A percentile compares a stretch with the other conserved stretches of the same genome.
phyloP scores from a whole-genome alignment of 2,113 vertebrate genomes.

The Myanophis thanlyinensis region DNA sequence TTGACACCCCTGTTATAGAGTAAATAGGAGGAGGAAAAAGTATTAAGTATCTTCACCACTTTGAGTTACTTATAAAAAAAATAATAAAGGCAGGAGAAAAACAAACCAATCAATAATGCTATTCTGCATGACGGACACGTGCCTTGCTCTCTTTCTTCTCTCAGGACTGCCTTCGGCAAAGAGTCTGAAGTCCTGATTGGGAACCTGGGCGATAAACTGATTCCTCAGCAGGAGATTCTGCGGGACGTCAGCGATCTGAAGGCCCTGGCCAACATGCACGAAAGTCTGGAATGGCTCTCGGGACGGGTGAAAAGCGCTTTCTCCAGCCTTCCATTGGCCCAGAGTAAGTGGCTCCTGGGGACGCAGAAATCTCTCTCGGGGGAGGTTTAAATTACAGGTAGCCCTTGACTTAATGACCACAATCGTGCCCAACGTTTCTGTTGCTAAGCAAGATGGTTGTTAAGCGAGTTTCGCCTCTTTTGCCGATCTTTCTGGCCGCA shows the following conservation, averaged over 20 bases:
- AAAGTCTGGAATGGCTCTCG: slow-evolving; percentile 97
- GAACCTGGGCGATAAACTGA: slow-evolving; percentile 95
- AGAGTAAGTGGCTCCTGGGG: slow-evolving; percentile 73
- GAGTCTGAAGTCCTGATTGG: slow-evolving; percentile 97
- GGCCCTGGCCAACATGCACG: slow-evolving; percentile 94
- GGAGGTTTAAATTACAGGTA: too few relatives aligned
- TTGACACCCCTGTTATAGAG: too few relatives aligned
- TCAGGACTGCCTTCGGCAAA: slow-evolving; percentile 94
- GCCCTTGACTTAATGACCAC: too few relatives aligned
- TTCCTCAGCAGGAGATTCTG: slow-evolving; percentile 93
- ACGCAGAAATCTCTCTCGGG: neutral
- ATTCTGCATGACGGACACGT: neutral
- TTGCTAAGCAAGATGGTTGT: too few relatives aligned
- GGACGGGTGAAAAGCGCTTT: slow-evolving; percentile 83
- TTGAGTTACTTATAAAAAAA: too few relatives aligned
- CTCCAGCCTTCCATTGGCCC: slow-evolving; percentile 76
- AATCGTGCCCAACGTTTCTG: too few relatives aligned
- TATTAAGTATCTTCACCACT: too few relatives aligned
- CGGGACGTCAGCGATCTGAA: slow-evolving; percentile 95
- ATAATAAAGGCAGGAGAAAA: too few relatives aligned
- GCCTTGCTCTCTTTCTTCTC: slow-evolving; percentile 38
- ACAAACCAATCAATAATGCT: too few relatives aligned
- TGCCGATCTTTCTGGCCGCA: too few relatives aligned
- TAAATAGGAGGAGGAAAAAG: too few relatives aligned
- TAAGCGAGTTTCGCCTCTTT: too few relatives aligned